These are phyloP conservation scores for Mycteria americana DNA, from an alignment of 2,797 vertebrate species.

Conservation along the genomic window DNA sequence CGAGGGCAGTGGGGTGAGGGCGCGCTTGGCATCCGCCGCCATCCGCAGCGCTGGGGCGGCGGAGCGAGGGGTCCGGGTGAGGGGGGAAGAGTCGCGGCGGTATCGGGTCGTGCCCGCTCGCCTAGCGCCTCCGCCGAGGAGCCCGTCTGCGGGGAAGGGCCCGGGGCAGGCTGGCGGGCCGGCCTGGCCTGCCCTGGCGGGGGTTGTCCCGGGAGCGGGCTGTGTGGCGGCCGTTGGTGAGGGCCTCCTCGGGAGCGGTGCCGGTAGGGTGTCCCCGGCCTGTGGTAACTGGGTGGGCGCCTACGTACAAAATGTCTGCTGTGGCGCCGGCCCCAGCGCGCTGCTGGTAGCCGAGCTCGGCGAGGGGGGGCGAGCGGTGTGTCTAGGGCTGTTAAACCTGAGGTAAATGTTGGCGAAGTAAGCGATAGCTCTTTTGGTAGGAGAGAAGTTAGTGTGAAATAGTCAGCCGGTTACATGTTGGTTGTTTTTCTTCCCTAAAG, in stretches of 20 bases:
- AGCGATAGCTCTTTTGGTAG: rapidly evolving
- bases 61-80: rapidly evolving
- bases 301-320: rapidly evolving
- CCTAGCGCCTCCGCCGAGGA: rapidly evolving
- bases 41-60: neutral
- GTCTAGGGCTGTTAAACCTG: rapidly evolving
- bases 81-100: rapidly evolving
- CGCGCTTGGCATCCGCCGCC: rapidly evolving
- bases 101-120: rapidly evolving
- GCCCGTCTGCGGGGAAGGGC: too few species aligned
- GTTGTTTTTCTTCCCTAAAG: rapidly evolving
- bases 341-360: neutral
- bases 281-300: rapidly evolving
- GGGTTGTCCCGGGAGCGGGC: rapidly evolving
- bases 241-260: rapidly evolving
- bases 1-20: rapidly evolving
- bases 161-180: too few species aligned
- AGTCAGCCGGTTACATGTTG: rapidly evolving
- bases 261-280: rapidly evolving
- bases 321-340: rapidly evolving
- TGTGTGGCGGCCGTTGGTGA: neutral
- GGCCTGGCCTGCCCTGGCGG: too few species aligned
- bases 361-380: rapidly evolving
- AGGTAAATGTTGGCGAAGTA: too few species aligned
- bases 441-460: rapidly evolving